A percentile compares a stretch with the other conserved stretches of the same genome.
These are phyloP conservation scores for Empidonax traillii DNA, from an alignment of 2,113 vertebrate genomes.

Conservation along the genomic window DNA sequence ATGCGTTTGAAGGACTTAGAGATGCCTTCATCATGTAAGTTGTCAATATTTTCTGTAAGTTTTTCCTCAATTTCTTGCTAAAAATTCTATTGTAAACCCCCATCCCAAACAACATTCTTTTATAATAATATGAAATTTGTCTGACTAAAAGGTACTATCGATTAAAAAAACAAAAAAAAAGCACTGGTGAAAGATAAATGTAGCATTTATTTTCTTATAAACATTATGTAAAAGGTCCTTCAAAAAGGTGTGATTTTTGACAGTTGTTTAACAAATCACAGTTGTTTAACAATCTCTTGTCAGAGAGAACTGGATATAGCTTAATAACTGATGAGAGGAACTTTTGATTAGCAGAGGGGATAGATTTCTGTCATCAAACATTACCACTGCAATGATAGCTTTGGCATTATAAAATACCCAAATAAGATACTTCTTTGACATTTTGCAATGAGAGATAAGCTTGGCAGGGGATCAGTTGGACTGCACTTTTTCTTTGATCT, in stretches of 20 bases:
- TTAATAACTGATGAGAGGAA: slow-evolving; percentile 24
- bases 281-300: neutral
- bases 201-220: slow-evolving; percentile 17
- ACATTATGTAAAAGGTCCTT: neutral
- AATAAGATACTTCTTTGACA: neutral
- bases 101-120: neutral
- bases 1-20: slow-evolving; percentile 84
- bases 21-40: slow-evolving; percentile 88
- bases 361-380: slow-evolving; percentile 5
- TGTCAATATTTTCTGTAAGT: neutral
- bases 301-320: slow-evolving; percentile 41
- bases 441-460: slow-evolving; percentile 19
- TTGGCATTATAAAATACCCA: neutral
- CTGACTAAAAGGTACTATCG: neutral
- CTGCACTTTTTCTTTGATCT: neutral
- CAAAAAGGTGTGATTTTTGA: slow-evolving; percentile 44
- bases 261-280: slow-evolving; percentile 40
- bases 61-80: neutral
- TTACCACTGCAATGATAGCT: neutral
- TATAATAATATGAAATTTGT: neutral
- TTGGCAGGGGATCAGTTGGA: neutral
- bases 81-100: slow-evolving; percentile 12
- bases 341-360: slow-evolving; percentile 33
- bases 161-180: neutral
- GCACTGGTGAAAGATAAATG: neutral